Base-by-base conservation (phyloP, 2,797 vertebrate species). In the Cyprinella venusta region DNA sequence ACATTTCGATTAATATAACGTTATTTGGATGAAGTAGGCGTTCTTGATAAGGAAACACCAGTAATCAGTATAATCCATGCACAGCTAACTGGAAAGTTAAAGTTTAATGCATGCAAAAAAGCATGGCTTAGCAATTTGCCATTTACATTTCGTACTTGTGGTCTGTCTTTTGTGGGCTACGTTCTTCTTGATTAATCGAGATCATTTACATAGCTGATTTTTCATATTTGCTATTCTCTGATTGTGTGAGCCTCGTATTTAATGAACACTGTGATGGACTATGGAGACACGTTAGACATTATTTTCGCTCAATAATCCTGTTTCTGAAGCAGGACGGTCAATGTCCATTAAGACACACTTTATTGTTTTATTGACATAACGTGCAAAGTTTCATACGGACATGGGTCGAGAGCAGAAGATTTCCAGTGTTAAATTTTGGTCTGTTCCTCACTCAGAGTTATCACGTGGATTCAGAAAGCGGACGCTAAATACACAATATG, bases 21-120 rank as follows among this genome's bases (percentile, higher is more conserved):
- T 90, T 88, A 88, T 92, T 89, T 83, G 88, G 86, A 91, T 89
- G 90, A 89, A 93, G 93, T 92, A 92, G 86, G 84, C 80, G 40
- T 89, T 91, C 89, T 69, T 83, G 81, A 90, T 88, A 87, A 88
- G 84, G 89, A 85, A 90, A 91, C 92, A 87, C 38, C 89, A 72
- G 88, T 92, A 94, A 93, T 94, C 92, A 93, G 88, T 87, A 86
- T 70, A 88, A 85, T 85, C 89, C 90, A 88, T 81, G 87, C 83
- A 88, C 89, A 87, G 82, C 91, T 89, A 88, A 81, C 91, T 89
- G 88, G 81, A 89, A 86, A 88, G 87, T 91, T 88, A 92, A 92
- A 92, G 90, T 92, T 93, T 93, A 94, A 94, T 94, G 91, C 91
- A 93, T 94, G 93, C 91, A 94, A 93, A 94, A 59, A 93, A 90